phyloP scores from a whole-genome alignment of 30 jellyfish, hydroid and myxozoan species.

The Hydractinia symbiolongicarpus region DNA sequence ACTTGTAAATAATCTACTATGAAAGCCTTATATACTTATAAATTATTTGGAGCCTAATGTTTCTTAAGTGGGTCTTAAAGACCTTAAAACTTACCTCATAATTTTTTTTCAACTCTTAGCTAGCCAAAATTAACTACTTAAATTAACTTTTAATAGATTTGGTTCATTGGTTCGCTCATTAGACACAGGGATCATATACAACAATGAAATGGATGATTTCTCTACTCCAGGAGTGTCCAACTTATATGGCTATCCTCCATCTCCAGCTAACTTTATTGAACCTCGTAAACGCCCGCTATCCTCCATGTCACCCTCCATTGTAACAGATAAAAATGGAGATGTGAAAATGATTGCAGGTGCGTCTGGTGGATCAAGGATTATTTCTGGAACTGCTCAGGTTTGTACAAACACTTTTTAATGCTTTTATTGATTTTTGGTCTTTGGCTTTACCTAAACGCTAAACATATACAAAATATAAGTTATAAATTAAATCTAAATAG shows the following conservation, averaged over 20 bases:
- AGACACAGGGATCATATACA: slow-evolving; percentile 61
- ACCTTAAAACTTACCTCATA: neutral
- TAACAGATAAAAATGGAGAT: slow-evolving; percentile 75
- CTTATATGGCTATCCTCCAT: slow-evolving; percentile 78
- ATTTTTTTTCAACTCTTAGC: neutral
- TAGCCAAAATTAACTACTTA: neutral
- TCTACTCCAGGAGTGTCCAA: slow-evolving; percentile 73
- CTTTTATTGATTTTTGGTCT: too few species aligned
- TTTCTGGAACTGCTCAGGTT: slow-evolving; percentile 86
- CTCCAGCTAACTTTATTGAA: slow-evolving; percentile 62
- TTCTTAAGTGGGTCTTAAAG: neutral
- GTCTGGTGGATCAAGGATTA: slow-evolving; percentile 89
- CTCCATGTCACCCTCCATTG: slow-evolving; percentile 76
- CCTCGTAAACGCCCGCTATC: slow-evolving; percentile 88
- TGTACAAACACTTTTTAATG: neutral
- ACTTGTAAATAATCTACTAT: too few species aligned
- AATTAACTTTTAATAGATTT: slow-evolving; percentile 30
- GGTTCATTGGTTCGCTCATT: slow-evolving; percentile 70
- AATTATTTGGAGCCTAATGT: too few species aligned
- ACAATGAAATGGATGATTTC: slow-evolving; percentile 96
- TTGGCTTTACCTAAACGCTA: too few species aligned
- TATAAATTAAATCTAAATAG: too few species aligned
- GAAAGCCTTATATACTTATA: too few species aligned
- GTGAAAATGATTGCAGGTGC: slow-evolving; percentile 95
- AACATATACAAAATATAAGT: too few species aligned